Evolutionary conservation across 2,888 invertebrate species (phyloP), one percentile per base, ranked within the genome.

Genomic region (Agrotis ipsilon): DNA sequence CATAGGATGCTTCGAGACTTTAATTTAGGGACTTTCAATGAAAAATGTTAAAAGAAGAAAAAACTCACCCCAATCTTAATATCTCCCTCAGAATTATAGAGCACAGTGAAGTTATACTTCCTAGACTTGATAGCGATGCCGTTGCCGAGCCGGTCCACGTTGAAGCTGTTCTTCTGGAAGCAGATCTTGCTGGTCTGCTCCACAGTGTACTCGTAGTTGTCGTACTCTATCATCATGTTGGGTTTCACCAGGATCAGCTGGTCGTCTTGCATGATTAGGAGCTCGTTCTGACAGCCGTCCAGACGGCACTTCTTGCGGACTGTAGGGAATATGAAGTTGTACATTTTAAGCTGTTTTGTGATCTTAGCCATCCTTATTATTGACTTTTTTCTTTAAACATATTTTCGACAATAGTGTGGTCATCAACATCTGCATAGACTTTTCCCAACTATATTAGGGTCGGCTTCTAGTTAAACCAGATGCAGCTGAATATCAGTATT

Each of bases 101-200:
- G 96, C 1, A 98, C 97, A 94, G 97, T 98, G 89, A 98, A 98
- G 66, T 97, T 97, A 84, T 98, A 97, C 69, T 96, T 96, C 73
- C 97, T 96, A 0, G 98, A 98, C 24, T 97, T 96, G 74, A 98
- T 97, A 1, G 97, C 93, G 0, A 98, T 92, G 0, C 97, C 97
- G 69, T 97, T 97, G 0, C 98, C 98, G 0, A 98, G 94, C 65
- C 97, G 96, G 13, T 97, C 97, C 3, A 98, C 96, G 0, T 97
- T 96, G 89, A 98, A 98, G 64, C 97, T 97, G 85, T 97, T 95
- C 89, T 94, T 97, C 90, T 96, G 96, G 89, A 93, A 96, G 81
- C 96, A 97, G 85, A 97, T 97, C 93, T 94, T 97, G 88, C 95
- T 96, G 75, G 96, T 96, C 94, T 97, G 97, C 65, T 97, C 96